Evolutionary conservation across 1,140 invertebrate species (phyloP).

Genomic region (Ylistrum balloti): DNA sequence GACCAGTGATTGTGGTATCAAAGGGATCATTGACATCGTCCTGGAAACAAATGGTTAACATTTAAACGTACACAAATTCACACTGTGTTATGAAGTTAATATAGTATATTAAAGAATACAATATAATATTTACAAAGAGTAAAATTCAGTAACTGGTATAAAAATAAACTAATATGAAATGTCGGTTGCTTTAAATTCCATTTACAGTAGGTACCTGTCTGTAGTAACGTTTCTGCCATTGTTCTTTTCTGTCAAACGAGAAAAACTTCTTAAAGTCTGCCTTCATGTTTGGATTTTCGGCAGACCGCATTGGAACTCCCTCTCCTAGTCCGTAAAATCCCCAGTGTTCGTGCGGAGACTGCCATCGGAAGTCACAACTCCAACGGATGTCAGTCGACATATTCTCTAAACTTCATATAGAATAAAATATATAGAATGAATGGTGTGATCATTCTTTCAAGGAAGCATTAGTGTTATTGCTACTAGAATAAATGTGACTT

Average conservation of each 20-base stretch:
- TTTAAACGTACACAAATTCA: neutral
- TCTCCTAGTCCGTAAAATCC: conserved; percentile 76
- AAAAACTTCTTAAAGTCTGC: conserved; percentile 75
- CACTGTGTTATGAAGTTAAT: neutral
- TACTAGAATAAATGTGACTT: no score
- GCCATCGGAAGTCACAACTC: conserved; percentile 77
- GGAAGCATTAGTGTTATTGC: no score
- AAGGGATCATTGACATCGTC: conserved; percentile 69
- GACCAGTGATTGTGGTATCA: conserved; percentile 79
- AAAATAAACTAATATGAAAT: no score
- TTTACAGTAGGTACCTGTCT: conserved; percentile 63
- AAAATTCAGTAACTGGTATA: no score
- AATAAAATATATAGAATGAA: conserved; percentile 19
- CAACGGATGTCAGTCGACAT: conserved; percentile 75
- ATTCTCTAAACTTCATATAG: conserved; percentile 69
- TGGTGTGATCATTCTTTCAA: no score
- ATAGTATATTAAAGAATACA: no score
- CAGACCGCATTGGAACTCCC: conserved; percentile 69
- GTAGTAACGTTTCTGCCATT: conserved; percentile 73
- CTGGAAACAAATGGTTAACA: conserved; percentile 39
- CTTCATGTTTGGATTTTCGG: conserved; percentile 59
- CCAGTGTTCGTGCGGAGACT: conserved; percentile 70
- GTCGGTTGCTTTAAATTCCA: no score
- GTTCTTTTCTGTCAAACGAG: conserved; percentile 73
- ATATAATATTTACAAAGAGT: no score